These are phyloP conservation scores for Shinisaurus crocodilurus DNA, from an alignment of 2,113 vertebrate genomes.

Conservation along the genomic window DNA sequence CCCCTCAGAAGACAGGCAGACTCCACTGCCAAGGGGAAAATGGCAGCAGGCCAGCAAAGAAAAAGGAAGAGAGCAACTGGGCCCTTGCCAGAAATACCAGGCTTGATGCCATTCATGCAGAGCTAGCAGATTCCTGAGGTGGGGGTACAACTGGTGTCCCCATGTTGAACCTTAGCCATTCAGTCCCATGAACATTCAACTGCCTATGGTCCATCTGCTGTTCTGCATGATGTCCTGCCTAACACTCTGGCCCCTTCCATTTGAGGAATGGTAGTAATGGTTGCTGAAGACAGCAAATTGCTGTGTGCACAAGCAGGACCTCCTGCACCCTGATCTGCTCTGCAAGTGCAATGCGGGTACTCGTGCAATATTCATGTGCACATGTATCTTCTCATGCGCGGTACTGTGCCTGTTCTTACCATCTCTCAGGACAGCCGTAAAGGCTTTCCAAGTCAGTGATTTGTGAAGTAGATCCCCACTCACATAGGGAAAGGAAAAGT, in stretches of 20 bases:
- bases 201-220: neutral
- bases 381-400: neutral
- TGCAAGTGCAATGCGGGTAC: neutral
- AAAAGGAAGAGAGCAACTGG: neutral
- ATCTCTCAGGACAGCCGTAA: neutral
- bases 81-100: neutral
- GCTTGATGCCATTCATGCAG: neutral
- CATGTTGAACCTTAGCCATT: neutral
- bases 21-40: neutral
- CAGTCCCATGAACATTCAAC: neutral
- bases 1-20: neutral
- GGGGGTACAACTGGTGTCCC: neutral
- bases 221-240: neutral
- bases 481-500: neutral
- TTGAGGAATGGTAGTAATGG: neutral
- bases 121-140: neutral
- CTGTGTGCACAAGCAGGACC: neutral
- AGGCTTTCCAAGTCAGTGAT: neutral
- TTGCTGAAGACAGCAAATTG: neutral
- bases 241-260: neutral
- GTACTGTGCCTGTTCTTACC: neutral
- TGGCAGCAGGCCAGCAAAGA: neutral
- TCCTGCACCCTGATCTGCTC: neutral
- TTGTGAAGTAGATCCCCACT: neutral
- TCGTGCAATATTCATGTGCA: slow-evolving; percentile 9